Evolutionary conservation across 2,797 vertebrate genomes (phyloP), one percentile per base, ranked within the genome.

Genomic region (Etheostoma perlongum): DNA sequence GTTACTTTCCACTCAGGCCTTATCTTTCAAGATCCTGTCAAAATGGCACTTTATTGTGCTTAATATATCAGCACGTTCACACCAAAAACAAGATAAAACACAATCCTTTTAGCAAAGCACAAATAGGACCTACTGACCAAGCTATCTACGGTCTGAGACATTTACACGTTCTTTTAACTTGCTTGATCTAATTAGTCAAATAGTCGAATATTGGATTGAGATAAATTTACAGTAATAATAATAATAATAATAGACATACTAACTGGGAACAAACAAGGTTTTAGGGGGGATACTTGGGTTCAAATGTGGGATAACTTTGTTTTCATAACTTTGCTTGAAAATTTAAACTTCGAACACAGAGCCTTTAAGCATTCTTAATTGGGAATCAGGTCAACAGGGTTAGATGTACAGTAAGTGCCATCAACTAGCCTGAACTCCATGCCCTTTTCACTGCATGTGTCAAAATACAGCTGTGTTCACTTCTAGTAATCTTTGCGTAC

Each of bases 11-110:
- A 49, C 27, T 62, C 0, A 13, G 44, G 67, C 54, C 72, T 77
- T 71, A 82, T 88, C 78, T 67, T 49, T 67, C 58, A 72, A 55
- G 59, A 76, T 78, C 74, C 60, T 79, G 69, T 73, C 64, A 72
- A 57, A 76, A 60, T 61, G 72, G 68, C n/a, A 53, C 46, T 78
- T 64, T 48, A 44, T 15, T 59, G 60, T 44, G 18, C 8, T 42
- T n/a, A 49, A 49, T 63, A 63, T 84, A 78, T 91, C 78, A 82
- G 52, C 82, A 78, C 70, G 21, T 88, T 85, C 27, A 72, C 78
- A 36, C 71, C 30, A 71, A 67, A 59, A 79, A 51, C 42, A 18
- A 65, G 71, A 78, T 74, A 65, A 57, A 80, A 67, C 59, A 14
- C 21, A 46, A 6, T 58, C 5, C 8, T 78, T 63, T 85, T 62